These are phyloP conservation scores for Triplophysa yarkandensis DNA, from an alignment of 2,797 vertebrate species.

Conservation along the genomic window DNA sequence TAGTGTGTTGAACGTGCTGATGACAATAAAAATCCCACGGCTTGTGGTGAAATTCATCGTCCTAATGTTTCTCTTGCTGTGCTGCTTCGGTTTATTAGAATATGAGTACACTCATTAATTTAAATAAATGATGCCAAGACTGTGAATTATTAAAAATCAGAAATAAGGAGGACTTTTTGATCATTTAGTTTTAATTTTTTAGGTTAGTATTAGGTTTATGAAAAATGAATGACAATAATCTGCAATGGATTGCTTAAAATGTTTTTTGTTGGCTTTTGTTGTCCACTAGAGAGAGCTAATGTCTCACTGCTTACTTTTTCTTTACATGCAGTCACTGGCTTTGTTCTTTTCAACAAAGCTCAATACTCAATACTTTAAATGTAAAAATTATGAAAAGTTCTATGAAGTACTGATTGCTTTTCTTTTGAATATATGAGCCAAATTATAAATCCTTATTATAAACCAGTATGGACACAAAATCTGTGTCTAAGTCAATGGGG, in stretches of 20 bases:
- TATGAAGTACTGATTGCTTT: too few relatives aligned
- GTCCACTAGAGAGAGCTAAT: neutral
- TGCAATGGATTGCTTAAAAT: neutral
- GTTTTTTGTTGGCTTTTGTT: neutral
- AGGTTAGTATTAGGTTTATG: neutral
- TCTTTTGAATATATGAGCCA: too few relatives aligned
- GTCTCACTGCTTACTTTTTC: neutral
- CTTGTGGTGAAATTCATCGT: slow-evolving; percentile 76
- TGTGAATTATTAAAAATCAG: neutral
- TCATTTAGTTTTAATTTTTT: neutral
- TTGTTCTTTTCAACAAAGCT: neutral
- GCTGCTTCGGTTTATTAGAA: neutral
- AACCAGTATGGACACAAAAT: too few relatives aligned
- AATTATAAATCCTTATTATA: too few relatives aligned
- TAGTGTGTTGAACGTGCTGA: slow-evolving; percentile 86
- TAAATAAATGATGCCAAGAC: neutral
- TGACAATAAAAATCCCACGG: slow-evolving; percentile 85
- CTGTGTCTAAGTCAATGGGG: too few relatives aligned
- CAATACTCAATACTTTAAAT: too few relatives aligned
- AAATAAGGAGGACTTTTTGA: neutral
- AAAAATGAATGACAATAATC: neutral
- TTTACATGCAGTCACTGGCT: neutral
- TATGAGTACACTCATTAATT: too few relatives aligned
- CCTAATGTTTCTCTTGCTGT: neutral
- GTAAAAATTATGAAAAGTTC: too few relatives aligned